Evolutionary conservation across 2,888 invertebrate genomes (phyloP), one percentile per base, ranked within the genome.

Genomic region (Sinodicranocentrus sp.): DNA sequence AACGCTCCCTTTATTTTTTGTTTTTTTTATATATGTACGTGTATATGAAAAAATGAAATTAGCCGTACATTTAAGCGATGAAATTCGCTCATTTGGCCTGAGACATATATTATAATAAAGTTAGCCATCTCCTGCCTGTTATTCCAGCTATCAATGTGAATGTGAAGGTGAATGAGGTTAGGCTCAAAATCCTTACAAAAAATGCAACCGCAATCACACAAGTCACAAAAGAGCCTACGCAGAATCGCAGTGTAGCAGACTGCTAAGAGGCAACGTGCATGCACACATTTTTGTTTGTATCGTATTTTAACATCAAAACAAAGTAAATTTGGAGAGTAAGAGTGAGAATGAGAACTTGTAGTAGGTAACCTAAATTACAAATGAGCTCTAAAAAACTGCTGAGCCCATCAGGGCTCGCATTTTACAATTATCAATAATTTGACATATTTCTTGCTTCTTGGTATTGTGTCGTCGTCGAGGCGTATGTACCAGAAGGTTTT

Each of bases 341-440:
- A 2, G n/a, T 48, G 52, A 39, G 39, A 39, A 39, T 8, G 39
- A 52, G n/a, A 52, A 8, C 8, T 1, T 52, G 3, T 52, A 52
- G 6, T 8, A 39, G 39, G 39, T 39, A 5, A 59, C 59, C 59
- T 59, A 59, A 59, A 25, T 59, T 59, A 59, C 25, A 59, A 59
- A 59, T 59, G 26, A 26, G 59, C 8, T 59, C 25, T 25, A 59
- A 59, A 59, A 59, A 59, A 23, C 25, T 23, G 15, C 1, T 52
- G 19, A 19, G 19, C 3, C 15, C 52, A 52, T 3, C n/a, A n/a
- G 15, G 39, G n/a, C n/a, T 10, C 6, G n/a, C 10, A 48, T 3
- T 48, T 52, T 15, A n/a, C n/a, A n/a, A n/a, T 15, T 19, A 17
- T 52, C 19, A 52, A 52, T 19, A 8, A 8, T 17, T 52, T 52